phyloP scores from a whole-genome alignment of 2,888 invertebrate genomes.

The Trichacis sp. region DNA sequence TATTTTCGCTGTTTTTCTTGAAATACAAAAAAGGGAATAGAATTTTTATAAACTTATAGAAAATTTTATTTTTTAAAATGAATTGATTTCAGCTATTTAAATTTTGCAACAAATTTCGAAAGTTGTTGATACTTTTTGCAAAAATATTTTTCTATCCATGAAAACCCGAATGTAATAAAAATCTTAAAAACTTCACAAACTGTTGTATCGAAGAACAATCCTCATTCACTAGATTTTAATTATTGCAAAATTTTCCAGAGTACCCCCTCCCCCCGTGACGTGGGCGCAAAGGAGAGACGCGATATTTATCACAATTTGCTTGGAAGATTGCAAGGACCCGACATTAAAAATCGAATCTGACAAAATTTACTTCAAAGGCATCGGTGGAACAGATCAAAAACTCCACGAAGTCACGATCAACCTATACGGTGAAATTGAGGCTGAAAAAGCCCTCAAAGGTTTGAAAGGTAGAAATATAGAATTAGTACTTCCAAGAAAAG shows the following conservation, averaged over 20 bases:
- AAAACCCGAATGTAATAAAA: no score
- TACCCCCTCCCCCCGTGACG: constrained; percentile 84
- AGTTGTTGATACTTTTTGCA: no score
- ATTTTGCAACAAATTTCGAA: no score
- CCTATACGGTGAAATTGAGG: constrained; percentile 84
- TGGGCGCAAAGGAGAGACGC: constrained; percentile 93
- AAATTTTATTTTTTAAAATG: no score
- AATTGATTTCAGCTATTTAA: no score
- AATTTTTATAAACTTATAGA: no score
- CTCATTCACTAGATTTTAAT: background rate
- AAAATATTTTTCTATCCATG: no score
- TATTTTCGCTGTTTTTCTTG: no score
- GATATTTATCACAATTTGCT: constrained; percentile 88
- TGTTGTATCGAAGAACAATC: no score
- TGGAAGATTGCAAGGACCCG: constrained; percentile 90
- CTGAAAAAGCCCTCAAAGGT: constrained; percentile 81
- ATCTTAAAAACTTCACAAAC: no score
- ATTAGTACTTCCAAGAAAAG: constrained; percentile 78
- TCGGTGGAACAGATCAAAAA: constrained; percentile 86
- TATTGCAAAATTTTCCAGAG: constrained; percentile 59
- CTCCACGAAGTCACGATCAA: constrained; percentile 89
- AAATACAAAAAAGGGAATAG: no score
- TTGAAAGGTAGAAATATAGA: constrained; percentile 82
- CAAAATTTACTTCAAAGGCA: constrained; percentile 84
- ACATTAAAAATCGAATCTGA: constrained; percentile 77